Evolutionary conservation across 2,113 vertebrate genomes (phyloP).

Genomic region (Cynoglossus semilaevis): DNA sequence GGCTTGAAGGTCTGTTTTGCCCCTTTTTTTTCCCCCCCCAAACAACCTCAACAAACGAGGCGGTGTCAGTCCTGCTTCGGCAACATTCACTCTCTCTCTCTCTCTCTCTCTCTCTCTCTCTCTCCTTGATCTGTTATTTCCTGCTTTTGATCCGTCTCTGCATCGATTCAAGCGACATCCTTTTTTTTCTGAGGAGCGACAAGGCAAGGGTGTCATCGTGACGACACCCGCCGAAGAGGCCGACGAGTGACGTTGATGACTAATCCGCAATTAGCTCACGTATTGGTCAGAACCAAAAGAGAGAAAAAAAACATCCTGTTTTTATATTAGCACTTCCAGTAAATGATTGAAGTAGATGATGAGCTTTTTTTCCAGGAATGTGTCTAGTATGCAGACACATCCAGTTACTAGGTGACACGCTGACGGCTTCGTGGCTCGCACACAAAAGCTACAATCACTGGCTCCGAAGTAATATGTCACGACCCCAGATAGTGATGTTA

Average conservation of each 20-base stretch:
- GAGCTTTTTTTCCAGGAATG: slow-evolving; percentile 26
- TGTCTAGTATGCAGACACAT: slow-evolving; percentile 11
- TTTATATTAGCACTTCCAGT: slow-evolving; percentile 14
- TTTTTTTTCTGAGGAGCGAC: slow-evolving; percentile 12
- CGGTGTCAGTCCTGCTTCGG: slow-evolving; percentile 34
- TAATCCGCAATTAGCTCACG: slow-evolving; percentile 41
- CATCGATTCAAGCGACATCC: slow-evolving; percentile 37
- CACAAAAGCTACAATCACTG: background rate
- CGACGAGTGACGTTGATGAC: slow-evolving; percentile 17
- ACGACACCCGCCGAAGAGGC: slow-evolving; percentile 36
- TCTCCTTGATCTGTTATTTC: slow-evolving; percentile 37
- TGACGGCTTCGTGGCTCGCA: slow-evolving; percentile 29
- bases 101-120: too few species aligned
- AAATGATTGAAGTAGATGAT: slow-evolving; percentile 16
- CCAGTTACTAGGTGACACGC: slow-evolving; percentile 35
- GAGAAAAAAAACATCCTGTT: slow-evolving; percentile 23
- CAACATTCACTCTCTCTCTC: slow-evolving; percentile 43
- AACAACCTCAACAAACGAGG: slow-evolving; percentile 42
- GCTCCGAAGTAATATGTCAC: background rate
- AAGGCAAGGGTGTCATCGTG: slow-evolving; percentile 8
- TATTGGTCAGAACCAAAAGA: slow-evolving; percentile 6
- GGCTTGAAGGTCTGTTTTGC: slow-evolving; percentile 51
- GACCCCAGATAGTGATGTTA: too few species aligned
- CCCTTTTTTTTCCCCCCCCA: slow-evolving; percentile 32
- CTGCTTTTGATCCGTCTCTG: slow-evolving; percentile 40